Percentiles rank a stretch among this genome's conserved stretches.
Conservation (phyloP, 1,140 invertebrate species). For the Trichoplusia ni region DNA sequence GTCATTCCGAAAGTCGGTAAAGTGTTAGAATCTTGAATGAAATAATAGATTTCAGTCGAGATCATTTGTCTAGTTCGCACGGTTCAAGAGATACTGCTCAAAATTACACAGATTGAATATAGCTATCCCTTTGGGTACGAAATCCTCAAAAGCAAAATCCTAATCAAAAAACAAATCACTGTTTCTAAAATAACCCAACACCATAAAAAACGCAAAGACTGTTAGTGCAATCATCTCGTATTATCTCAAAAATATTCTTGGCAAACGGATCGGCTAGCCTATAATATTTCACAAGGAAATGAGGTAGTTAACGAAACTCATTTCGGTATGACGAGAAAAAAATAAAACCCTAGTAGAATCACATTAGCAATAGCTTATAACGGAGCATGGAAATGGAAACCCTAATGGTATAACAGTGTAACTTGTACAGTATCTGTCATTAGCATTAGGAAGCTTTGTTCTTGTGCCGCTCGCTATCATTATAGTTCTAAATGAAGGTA, state of each 20-base stretch:
- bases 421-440: background rate
- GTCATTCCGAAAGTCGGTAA: too few relatives aligned
- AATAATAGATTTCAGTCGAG: too few relatives aligned
- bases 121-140: too few relatives aligned
- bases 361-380: conserved; percentile 16
- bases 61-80: too few relatives aligned
- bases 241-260: conserved; percentile 22
- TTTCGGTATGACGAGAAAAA: conserved; percentile 9
- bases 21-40: background rate
- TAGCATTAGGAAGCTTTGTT: conserved; percentile 23
- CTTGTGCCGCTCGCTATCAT: conserved; percentile 6
- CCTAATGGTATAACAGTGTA: conserved; percentile 10
- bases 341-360: background rate
- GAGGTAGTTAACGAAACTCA: conserved; percentile 21
- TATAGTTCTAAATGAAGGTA: conserved; percentile 4
- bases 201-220: background rate
- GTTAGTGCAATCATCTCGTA: conserved; percentile 8
- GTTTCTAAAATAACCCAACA: background rate
- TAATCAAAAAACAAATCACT: background rate
- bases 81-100: too few relatives aligned
- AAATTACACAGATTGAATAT: too few relatives aligned
- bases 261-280: background rate
- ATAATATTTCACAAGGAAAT: conserved; percentile 14
- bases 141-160: too few relatives aligned
- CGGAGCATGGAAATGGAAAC: background rate